Evolutionary conservation across 2,113 vertebrate species (phyloP).

Genomic region (Erythrocebus patas): DNA sequence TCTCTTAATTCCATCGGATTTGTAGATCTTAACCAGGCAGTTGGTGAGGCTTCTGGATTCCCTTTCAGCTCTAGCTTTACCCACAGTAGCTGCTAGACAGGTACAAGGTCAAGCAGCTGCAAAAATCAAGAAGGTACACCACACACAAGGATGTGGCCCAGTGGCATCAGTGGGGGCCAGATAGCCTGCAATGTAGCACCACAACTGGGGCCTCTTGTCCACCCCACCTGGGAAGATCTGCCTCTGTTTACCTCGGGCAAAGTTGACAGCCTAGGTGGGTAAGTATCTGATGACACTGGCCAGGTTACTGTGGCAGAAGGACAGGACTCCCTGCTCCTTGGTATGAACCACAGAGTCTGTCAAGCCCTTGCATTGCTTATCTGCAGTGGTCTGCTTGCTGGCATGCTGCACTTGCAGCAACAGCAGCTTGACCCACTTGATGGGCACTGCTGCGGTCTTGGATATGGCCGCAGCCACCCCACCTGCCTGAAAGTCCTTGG

Average conservation of each 20-base stretch:
- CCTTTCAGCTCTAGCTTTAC: constrained; percentile 85
- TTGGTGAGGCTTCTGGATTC: constrained; percentile 87
- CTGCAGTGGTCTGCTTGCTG: constrained; percentile 85
- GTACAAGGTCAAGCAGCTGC: constrained; percentile 80
- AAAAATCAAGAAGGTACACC: constrained; percentile 87
- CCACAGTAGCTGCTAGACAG: constrained; percentile 87
- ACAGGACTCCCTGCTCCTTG: constrained; percentile 86
- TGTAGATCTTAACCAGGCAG: constrained; percentile 87
- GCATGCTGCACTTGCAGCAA: constrained; percentile 85
- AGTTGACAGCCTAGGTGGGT: constrained; percentile 89
- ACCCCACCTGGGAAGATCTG: constrained; percentile 87
- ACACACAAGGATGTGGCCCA: constrained; percentile 88
- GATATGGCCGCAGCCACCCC: neutral
- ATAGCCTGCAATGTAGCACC: neutral
- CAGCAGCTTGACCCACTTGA: neutral
- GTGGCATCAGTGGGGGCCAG: constrained; percentile 88
- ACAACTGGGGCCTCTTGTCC: constrained; percentile 87
- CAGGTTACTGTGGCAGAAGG: constrained; percentile 88
- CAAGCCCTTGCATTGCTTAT: constrained; percentile 89
- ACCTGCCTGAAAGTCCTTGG: neutral
- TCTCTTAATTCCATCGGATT: constrained; percentile 82
- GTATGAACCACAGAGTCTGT: constrained; percentile 88
- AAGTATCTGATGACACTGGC: constrained; percentile 87
- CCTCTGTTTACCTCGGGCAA: constrained; percentile 90
- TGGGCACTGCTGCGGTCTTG: neutral